Percentiles rank a stretch among this genome's conserved stretches.
phyloP scores from a whole-genome alignment of 2,888 invertebrate genomes.

The Ochropleura leucogaster region DNA sequence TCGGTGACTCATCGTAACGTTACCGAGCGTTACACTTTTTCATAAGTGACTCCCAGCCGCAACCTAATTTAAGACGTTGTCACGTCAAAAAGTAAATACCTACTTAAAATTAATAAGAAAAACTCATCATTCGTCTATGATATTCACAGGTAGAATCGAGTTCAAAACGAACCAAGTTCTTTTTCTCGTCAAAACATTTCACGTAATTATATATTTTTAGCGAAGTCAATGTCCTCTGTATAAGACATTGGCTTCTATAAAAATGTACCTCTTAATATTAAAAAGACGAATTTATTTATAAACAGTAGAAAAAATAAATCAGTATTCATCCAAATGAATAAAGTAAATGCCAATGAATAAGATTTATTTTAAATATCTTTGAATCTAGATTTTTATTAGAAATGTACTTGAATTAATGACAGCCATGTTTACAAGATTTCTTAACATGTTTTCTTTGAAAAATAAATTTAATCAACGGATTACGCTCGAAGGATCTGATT shows the following conservation, averaged over 20 bases:
- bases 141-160: too few species aligned
- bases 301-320: slow-evolving; percentile 10
- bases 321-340: not conserved
- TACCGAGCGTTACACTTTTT: too few species aligned
- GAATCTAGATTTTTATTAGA: not conserved
- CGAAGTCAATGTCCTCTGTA: slow-evolving; percentile 9
- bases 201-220: slow-evolving; percentile 26
- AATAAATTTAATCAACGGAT: slow-evolving; percentile 6
- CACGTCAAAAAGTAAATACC: too few species aligned
- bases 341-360: slow-evolving; percentile 2
- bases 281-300: not conserved
- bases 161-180: not conserved
- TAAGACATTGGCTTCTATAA: not conserved
- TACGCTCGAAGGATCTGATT: not conserved
- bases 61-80: too few species aligned
- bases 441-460: not conserved
- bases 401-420: not conserved
- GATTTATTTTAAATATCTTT: slow-evolving; percentile 1
- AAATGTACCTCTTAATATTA: not conserved
- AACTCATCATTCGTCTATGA: too few species aligned
- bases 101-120: too few species aligned
- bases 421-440: not conserved
- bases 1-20: too few species aligned
- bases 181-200: not conserved
- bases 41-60: too few species aligned